phyloP scores from a whole-genome alignment of 1,140 invertebrate species.

The Periplaneta americana region DNA sequence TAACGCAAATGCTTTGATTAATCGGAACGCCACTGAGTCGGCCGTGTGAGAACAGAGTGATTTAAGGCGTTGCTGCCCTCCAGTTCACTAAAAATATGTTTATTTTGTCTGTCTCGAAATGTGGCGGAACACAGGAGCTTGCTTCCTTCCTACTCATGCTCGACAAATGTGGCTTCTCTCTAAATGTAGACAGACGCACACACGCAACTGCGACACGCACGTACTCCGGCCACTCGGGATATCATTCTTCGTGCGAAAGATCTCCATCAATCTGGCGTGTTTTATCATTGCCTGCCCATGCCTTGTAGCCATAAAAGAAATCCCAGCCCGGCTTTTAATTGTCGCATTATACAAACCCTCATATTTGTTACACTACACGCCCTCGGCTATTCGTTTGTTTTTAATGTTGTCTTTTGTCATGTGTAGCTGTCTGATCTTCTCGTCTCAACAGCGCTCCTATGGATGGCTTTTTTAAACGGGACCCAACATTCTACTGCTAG shows the following conservation, averaged over 20 bases:
- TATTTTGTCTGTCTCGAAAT: neutral
- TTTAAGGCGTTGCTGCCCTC: neutral
- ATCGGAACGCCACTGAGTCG: neutral
- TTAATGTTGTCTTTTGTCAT: neutral
- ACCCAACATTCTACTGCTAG: too few relatives aligned
- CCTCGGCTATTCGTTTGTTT: neutral
- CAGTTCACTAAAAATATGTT: neutral
- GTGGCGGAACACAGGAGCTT: neutral
- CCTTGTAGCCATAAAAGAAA: neutral
- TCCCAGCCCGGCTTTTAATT: too few relatives aligned
- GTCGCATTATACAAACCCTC: neutral
- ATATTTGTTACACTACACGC: neutral
- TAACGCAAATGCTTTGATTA: too few relatives aligned
- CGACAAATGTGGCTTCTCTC: neutral
- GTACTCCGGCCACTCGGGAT: neutral
- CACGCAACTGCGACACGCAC: neutral
- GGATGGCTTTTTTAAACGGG: too few relatives aligned
- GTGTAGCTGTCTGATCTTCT: neutral
- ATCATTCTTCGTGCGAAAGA: neutral
- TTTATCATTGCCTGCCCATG: neutral
- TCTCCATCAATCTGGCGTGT: neutral
- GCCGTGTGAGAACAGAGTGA: neutral
- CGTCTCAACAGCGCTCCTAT: neutral
- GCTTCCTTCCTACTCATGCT: too few relatives aligned
- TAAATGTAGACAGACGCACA: neutral